Evolutionary conservation across 64 coral and sea anemone genomes (phyloP), one percentile per base, ranked within the genome.

Genomic region (Pachyseris speciosa): DNA sequence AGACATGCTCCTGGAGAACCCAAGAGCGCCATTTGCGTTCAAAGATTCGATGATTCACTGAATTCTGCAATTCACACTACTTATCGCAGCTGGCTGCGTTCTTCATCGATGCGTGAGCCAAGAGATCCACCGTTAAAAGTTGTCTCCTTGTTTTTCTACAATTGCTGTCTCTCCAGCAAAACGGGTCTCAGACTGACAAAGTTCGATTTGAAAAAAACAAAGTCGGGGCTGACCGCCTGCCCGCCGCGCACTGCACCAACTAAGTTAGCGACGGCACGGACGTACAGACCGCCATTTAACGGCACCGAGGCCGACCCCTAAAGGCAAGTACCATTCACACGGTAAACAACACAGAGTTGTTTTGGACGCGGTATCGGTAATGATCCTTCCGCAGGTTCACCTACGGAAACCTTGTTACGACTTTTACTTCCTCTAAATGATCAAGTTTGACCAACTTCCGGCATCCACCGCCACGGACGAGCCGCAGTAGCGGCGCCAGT

Each of bases 321-420:
- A 43, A 73, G 19, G 42, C 24, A 0, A 7, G 15, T 25, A 40
- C 69, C 3, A 22, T 72, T 72, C 37, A 32, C 65, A 69, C 29
- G 65, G 65, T 34, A 69, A 7, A 36, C 12, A 65, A 1, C 2
- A 28, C 61, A 24, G 22, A 65, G 61, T 65, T 4, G 27, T 30
- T 25, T 28, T 30, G 65, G 19, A 43, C 9, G 16, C 13, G 33
- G 8, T 15, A 40, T 74, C 67, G 69, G 34, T 43, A 89, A 75
- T 89, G 69, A 89, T 89, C 86, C 86, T 64, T 89, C 86, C 86
- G 55, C 86, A 76, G 86, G 86, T 89, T 89, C 90, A 92, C 80
- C 67, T 61, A 72, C 79, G 80, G 65, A 92, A 84, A 92, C 77
- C 72, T 88, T 88, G 86, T 88, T 88, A 88, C 87, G 87, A 90